Evolutionary conservation across 2,113 vertebrate species (phyloP).

Genomic region (Nothoprocta perdicaria): DNA sequence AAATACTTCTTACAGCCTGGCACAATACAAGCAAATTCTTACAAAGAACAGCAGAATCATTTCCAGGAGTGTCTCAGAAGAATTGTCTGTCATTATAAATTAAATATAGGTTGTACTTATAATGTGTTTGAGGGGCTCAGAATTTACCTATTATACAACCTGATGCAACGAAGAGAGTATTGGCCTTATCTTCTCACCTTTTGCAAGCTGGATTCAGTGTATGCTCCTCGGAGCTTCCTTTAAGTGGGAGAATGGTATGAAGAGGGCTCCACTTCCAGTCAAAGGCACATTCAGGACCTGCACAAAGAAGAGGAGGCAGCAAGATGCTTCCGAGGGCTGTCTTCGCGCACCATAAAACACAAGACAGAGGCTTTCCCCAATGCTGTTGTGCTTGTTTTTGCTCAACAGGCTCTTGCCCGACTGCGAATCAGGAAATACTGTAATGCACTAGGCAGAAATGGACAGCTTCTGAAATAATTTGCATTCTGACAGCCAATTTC

Average conservation of each 20-base stretch:
- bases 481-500: neutral
- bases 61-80: neutral
- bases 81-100: neutral
- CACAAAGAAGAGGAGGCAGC: rapidly evolving
- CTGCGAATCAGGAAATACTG: neutral
- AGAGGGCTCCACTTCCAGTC: rapidly evolving
- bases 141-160: neutral
- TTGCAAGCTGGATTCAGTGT: neutral
- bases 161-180: neutral
- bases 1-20: neutral
- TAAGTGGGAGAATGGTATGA: neutral
- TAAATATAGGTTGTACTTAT: neutral
- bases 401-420: neutral
- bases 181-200: neutral
- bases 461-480: neutral
- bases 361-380: neutral
- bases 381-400: neutral
- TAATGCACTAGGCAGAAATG: neutral
- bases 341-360: neutral
- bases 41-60: neutral
- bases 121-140: neutral
- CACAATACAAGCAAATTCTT: neutral
- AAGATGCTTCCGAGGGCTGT: neutral
- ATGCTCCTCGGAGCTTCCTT: neutral
- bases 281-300: neutral